A percentile compares a stretch with the other conserved stretches of the same genome.
Conservation (phyloP, 2,888 invertebrate genomes). For the Callimorpha dominula region DNA sequence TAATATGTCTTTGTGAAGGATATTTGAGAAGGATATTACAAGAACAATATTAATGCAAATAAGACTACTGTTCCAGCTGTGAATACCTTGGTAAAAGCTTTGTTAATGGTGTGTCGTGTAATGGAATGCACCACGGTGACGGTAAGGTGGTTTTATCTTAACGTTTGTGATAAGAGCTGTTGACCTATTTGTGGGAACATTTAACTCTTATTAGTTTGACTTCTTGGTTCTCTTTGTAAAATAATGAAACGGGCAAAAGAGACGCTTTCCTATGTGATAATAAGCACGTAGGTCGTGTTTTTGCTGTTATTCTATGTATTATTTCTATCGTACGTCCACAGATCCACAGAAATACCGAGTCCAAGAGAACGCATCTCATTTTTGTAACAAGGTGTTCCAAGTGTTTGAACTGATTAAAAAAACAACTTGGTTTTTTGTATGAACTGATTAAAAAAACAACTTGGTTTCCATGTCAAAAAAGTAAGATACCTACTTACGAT, state of each 20-base stretch:
- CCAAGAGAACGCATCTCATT: no score
- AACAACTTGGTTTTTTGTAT: no score
- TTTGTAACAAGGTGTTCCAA: no score
- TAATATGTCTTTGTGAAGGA: constrained; percentile 6
- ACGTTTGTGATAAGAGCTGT: neutral
- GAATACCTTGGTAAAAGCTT: constrained; percentile 5
- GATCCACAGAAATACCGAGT: no score
- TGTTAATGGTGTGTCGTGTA: constrained; percentile 2
- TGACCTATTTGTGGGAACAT: neutral
- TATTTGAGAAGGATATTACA: constrained; percentile 1
- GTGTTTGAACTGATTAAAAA: no score
- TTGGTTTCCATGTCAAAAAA: no score
- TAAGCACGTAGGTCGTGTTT: neutral
- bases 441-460: no score
- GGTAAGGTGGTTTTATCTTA: neutral
- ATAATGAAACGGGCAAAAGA: neutral
- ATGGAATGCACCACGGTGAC: constrained; percentile 4
- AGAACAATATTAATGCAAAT: constrained; percentile 19
- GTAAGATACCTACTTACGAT: no score
- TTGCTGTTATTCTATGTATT: no score
- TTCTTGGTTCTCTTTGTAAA: neutral
- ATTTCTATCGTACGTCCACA: neutral
- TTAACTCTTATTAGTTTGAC: neutral
- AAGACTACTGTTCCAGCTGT: constrained; percentile 1
- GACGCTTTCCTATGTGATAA: neutral